phyloP scores from a whole-genome alignment of 1,140 invertebrate species.

The Oreohelix idahoensis region DNA sequence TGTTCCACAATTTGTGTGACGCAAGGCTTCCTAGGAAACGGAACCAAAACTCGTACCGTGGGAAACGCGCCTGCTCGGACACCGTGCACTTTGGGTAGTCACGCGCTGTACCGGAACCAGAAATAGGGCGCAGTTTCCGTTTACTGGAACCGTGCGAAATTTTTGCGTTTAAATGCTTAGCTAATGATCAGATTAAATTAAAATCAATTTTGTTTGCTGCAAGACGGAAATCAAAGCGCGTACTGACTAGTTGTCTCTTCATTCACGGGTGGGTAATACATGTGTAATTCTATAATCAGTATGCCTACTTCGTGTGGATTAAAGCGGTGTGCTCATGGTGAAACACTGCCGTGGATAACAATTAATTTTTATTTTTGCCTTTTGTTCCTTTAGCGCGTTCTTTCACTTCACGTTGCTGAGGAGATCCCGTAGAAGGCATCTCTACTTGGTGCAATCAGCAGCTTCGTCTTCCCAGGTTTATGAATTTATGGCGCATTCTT shows the following conservation, averaged over 20 bases:
- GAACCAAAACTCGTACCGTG: constrained; percentile 1
- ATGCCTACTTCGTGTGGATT: no score
- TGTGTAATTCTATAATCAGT: no score
- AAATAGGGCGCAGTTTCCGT: neutral
- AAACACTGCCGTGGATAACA: no score
- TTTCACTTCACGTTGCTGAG: no score
- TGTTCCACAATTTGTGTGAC: neutral
- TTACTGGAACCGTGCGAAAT: neutral
- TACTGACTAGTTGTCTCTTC: neutral
- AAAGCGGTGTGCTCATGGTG: no score
- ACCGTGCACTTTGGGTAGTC: constrained; percentile 11
- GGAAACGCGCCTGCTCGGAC: neutral
- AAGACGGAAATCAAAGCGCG: neutral
- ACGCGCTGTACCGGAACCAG: constrained; percentile 11
- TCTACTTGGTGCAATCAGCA: no score
- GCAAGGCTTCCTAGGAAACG: neutral
- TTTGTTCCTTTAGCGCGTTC: no score
- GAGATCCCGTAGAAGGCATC: no score
- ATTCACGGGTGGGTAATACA: neutral
- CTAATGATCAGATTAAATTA: constrained; percentile 15
- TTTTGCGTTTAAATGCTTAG: constrained; percentile 4
- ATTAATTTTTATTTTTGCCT: no score
- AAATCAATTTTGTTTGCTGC: neutral
- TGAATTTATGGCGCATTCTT: no score
- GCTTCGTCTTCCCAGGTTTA: no score